Evolutionary conservation across 2,888 invertebrate species (phyloP), one percentile per base, ranked within the genome.

Genomic region (Petrophora chlorosata): DNA sequence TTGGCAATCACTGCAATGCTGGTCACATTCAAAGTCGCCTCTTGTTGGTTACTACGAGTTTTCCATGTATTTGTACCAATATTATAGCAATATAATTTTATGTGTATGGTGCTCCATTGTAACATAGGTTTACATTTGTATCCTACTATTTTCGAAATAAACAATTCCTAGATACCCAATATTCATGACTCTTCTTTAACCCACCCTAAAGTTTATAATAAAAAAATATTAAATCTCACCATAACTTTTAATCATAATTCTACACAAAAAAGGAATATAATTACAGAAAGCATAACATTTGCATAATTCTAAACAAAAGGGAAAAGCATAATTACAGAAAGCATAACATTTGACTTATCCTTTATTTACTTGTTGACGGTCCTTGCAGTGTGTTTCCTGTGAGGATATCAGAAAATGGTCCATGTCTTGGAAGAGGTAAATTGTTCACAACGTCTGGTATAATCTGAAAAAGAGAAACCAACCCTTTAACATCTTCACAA

Each of bases 21-120:
- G 4, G 10, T 10, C 25, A 25, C n/a, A n/a, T n/a, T 13, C 7
- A 28, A 29, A 46, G 15, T 15, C 2, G 13, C 26, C 55, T 49
- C 36, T 53, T 44, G 47, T 53, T 42, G 47, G 36, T 30, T 42
- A 25, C 28, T 51, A 35, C 44, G 42, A 48, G 43, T 51, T 15
- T 38, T 22, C 17, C 13, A 32, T 42, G 7, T 54, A 55, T 44
- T 25, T 39, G 38, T 73, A 76, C 68, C 69, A 73, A 70, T 72
- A 70, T 66, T 67, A 74, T 70, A 71, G 80, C 82, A 77, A 76
- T 82, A 78, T 79, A 67, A 74, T 79, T 82, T 80, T 76, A 76
- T 78, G 79, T 85, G 83, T 85, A 86, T 86, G 89, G 88, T 89
- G 88, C 89, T 89, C 85, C 85, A 77, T 70, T 80, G 76, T 83